phyloP scores from a whole-genome alignment of 2,797 vertebrate species.

The Botia almorhae region DNA sequence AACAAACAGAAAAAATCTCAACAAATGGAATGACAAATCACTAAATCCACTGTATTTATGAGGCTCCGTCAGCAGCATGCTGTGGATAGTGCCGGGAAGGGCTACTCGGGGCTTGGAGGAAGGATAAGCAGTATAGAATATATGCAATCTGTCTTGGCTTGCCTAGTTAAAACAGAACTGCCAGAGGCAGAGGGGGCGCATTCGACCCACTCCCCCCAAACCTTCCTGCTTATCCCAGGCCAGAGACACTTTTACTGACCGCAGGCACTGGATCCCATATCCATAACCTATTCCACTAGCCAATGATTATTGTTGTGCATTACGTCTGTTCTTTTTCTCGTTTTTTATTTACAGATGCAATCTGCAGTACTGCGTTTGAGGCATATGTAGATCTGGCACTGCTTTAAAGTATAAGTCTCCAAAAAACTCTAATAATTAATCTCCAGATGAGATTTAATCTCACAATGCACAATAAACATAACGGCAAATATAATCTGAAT shows the following conservation, averaged over 20 bases:
- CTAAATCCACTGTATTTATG: constrained; percentile 42
- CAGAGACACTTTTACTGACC: constrained; percentile 61
- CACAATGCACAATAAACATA: not conserved
- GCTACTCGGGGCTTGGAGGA: constrained; percentile 49
- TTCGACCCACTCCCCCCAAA: constrained; percentile 64
- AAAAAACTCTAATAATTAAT: not conserved
- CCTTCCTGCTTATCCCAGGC: constrained; percentile 61
- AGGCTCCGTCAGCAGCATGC: constrained; percentile 41
- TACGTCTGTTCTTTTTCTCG: not conserved
- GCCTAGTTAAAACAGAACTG: constrained; percentile 74
- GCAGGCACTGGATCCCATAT: constrained; percentile 39
- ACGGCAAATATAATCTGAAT: not conserved
- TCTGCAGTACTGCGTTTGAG: not conserved
- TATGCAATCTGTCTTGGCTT: constrained; percentile 74
- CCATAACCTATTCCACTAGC: constrained; percentile 51
- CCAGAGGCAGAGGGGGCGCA: constrained; percentile 72
- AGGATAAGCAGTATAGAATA: constrained; percentile 60
- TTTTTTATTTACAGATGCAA: constrained; percentile 17
- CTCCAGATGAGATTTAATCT: not conserved
- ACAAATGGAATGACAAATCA: constrained; percentile 41
- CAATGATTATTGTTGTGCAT: constrained; percentile 31
- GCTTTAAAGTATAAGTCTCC: not conserved
- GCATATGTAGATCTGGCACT: not conserved
- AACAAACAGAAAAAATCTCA: constrained; percentile 36
- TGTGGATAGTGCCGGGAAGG: constrained; percentile 40